Evolutionary conservation across 1,140 invertebrate species (phyloP).

Genomic region (Zelostemma sp.): DNA sequence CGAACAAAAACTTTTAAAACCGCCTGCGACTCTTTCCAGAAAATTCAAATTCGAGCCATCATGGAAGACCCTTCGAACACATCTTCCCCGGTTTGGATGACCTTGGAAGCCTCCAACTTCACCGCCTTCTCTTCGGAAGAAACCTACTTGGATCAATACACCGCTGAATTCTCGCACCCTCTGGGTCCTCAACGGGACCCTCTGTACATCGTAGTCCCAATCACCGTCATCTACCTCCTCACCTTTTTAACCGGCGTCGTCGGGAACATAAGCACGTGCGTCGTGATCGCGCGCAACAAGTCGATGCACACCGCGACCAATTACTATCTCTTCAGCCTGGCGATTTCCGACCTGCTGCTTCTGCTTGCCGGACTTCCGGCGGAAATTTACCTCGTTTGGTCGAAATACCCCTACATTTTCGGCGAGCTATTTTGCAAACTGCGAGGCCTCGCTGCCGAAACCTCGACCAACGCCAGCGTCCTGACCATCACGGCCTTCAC

Average conservation of each 20-base stretch:
- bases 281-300: constrained; percentile 92
- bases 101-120: constrained; percentile 5
- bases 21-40: too few species aligned
- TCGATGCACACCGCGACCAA: constrained; percentile 95
- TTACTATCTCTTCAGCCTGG: constrained; percentile 94
- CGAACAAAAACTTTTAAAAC: too few species aligned
- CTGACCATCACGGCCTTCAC: constrained; percentile 95
- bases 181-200: constrained; percentile 72
- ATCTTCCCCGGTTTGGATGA: constrained; percentile 18
- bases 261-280: constrained; percentile 93
- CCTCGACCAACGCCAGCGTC: constrained; percentile 93
- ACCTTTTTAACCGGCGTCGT: constrained; percentile 90
- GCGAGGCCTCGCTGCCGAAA: constrained; percentile 87
- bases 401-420: constrained; percentile 89
- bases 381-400: constrained; percentile 91
- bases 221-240: constrained; percentile 84
- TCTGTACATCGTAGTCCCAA: constrained; percentile 81
- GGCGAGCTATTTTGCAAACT: constrained; percentile 88
- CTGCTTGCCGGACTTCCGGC: constrained; percentile 84
- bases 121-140: neutral
- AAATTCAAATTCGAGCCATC: neutral
- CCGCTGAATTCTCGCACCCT: constrained; percentile 6
- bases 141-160: constrained; percentile 14
- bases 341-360: constrained; percentile 92
- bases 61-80: constrained; percentile 12